These are phyloP conservation scores for Ptychochromis oligacanthus DNA, from an alignment of 2,113 vertebrate genomes.

Conservation along the genomic window DNA sequence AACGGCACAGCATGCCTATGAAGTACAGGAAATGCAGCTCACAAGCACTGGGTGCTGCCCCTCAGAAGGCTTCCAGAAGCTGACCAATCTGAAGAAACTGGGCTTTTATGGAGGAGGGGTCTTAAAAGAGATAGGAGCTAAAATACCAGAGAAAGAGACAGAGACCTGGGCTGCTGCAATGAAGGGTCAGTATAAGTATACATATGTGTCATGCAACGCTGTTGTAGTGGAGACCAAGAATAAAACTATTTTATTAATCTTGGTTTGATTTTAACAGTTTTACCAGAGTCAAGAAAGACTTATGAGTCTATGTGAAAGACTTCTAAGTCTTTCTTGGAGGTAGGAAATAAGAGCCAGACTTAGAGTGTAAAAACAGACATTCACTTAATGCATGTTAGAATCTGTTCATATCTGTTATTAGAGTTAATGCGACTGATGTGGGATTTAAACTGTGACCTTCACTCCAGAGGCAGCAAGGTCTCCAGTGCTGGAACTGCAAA, in stretches of 20 bases:
- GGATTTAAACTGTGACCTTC: constrained; percentile 58
- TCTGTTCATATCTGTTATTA: background rate
- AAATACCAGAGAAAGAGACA: background rate
- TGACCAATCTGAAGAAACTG: background rate
- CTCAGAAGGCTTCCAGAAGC: background rate
- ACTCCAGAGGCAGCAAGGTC: constrained; percentile 4
- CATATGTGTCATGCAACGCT: no score
- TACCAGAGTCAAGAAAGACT: background rate
- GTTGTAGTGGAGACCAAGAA: no score
- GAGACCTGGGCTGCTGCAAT: background rate
- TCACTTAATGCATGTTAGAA: background rate
- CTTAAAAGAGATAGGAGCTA: background rate
- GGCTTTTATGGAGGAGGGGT: background rate
- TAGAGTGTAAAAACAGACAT: background rate
- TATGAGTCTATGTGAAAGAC: background rate
- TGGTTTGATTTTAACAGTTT: background rate
- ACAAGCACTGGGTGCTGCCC: background rate
- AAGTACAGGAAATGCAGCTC: background rate
- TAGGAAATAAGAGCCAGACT: background rate
- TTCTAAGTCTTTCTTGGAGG: background rate
- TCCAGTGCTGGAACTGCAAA: constrained; percentile 23
- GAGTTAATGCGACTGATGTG: constrained; percentile 25
- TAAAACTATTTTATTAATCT: no score
- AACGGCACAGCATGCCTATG: no score
- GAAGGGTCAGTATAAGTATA: background rate